Conservation (phyloP, 2,113 vertebrate species). For the Isurus oxyrinchus region DNA sequence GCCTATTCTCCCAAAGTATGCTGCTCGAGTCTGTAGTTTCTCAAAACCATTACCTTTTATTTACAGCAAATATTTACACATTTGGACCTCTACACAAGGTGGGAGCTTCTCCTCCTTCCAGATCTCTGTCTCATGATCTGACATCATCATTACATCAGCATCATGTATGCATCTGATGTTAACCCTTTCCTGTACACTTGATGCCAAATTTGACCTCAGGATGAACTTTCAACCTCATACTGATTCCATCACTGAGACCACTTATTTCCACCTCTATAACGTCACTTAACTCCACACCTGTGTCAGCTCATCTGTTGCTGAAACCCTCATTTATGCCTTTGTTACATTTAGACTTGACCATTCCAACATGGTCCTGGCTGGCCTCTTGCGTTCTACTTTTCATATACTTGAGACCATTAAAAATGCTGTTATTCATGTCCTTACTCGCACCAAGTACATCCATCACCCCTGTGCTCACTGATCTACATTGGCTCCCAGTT, state of each 20-base stretch:
- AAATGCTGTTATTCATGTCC: neutral
- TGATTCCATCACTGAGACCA: neutral
- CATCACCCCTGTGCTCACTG: neutral
- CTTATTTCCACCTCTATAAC: neutral
- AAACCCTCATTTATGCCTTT: neutral
- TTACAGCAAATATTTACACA: no score
- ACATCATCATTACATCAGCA: no score
- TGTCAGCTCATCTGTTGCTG: neutral
- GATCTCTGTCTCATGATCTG: no score
- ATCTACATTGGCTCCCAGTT: neutral
- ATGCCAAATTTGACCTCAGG: neutral
- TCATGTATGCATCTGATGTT: no score
- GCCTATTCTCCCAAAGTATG: no score
- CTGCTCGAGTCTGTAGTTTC: no score
- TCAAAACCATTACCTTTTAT: no score
- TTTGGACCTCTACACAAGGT: no score
- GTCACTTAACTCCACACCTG: no score
- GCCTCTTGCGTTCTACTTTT: neutral
- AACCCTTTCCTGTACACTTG: no score
- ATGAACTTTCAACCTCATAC: neutral
- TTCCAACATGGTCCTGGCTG: no score
- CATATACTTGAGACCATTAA: neutral
- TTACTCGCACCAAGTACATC: neutral
- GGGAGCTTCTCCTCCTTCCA: no score
- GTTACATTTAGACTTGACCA: neutral